Base-by-base conservation (phyloP, 1,140 invertebrate genomes). In the Leptinotarsa texana region DNA sequence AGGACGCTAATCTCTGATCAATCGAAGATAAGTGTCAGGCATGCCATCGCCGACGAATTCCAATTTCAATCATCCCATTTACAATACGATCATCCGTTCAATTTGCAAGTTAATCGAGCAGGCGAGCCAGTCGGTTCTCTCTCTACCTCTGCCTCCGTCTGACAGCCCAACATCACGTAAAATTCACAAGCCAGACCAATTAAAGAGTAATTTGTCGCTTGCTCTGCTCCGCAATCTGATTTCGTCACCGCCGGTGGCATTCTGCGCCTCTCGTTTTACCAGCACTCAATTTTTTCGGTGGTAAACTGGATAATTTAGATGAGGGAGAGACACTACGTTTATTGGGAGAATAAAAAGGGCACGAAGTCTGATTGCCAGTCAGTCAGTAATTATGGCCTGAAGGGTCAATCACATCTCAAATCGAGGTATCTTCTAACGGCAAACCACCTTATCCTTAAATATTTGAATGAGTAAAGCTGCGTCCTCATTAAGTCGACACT, bases 141-240 rank as follows among this genome's bases (percentile, higher is more conserved):
- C 24, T 63, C 24, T 13, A 13, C 22, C 27, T 27, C 65, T 42
- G 8, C 27, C 42, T 67, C 24, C 22, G 51, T 57, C 51, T n/a
- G 51, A 18, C 6, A 27, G 22, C 4, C 27, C 17, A 27, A 17
- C 22, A 42, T 24, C 24, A 33, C 65, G 24, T 67, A 1, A 24
- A 24, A 42, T 22, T 67, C 22, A 67, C 24, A n/a, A 33, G 24
- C 24, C 65, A 17, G 42, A 27, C 65, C 65, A 67, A 67, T 67
- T 67, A 67, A 67, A 67, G 65, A 67, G 22, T 42, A 67, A 67
- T 67, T 67, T 67, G 65, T 67, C 65, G 65, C 65, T 67, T 42
- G 65, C 65, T 42, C 27, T 24, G 65, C 22, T 22, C 65, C 65
- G 65, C 65, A 67, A 67, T 67, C n/a, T 42, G 65, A 67, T 67